Conservation (phyloP, 2,113 vertebrate species). For the Opisthocomus hoazin region DNA sequence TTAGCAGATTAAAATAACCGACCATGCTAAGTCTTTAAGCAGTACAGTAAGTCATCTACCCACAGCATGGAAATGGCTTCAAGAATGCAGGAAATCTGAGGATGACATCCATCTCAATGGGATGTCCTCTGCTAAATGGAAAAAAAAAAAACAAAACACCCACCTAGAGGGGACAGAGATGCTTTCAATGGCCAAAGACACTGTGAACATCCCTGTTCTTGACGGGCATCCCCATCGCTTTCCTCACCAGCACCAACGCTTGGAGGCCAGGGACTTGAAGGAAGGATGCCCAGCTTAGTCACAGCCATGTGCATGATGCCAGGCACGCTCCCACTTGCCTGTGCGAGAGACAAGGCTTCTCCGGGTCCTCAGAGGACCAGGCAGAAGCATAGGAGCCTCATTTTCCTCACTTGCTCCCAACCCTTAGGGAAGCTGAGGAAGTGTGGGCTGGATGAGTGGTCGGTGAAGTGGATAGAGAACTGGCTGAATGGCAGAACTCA, state of each 20-base stretch:
- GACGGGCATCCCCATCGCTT: not conserved
- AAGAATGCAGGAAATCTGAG: not conserved
- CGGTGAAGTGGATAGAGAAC: no score
- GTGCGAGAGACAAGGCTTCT: not conserved
- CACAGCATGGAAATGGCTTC: not conserved
- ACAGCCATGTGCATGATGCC: not conserved
- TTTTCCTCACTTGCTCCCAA: not conserved
- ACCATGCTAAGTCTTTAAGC: not conserved
- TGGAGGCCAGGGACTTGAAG: not conserved
- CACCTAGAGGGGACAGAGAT: fast-evolving
- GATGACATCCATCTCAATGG: not conserved
- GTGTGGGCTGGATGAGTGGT: no score
- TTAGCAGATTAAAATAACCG: not conserved
- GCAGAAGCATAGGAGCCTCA: not conserved
- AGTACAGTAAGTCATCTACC: not conserved
- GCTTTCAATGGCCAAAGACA: not conserved
- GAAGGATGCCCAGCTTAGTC: not conserved
- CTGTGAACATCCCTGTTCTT: not conserved
- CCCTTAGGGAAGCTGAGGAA: no score
- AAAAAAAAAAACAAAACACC: not conserved
- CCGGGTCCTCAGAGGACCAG: not conserved
- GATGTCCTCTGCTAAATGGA: not conserved
- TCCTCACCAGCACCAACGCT: not conserved
- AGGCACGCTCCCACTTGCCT: not conserved
- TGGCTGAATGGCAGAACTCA: no score